A percentile compares a stretch with the other conserved stretches of the same genome.
Conservation (phyloP, 2,888 invertebrate genomes). For the Drosophila cracens region DNA sequence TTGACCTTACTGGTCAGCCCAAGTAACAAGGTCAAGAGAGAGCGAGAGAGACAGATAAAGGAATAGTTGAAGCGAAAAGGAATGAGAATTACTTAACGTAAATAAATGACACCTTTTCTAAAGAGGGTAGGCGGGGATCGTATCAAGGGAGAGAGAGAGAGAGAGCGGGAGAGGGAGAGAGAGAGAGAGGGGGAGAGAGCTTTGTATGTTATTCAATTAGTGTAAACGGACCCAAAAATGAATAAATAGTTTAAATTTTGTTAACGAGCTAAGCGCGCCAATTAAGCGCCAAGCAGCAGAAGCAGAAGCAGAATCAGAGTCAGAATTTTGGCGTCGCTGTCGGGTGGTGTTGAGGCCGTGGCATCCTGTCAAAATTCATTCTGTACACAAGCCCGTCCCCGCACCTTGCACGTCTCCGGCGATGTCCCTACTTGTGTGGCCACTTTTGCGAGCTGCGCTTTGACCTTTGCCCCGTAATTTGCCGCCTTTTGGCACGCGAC, state of each 20-base stretch:
- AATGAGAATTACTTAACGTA: slow-evolving; percentile 59
- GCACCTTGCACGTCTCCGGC: background rate
- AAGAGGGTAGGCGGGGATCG: background rate
- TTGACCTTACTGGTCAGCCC: slow-evolving; percentile 26
- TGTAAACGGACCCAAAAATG: slow-evolving; percentile 52
- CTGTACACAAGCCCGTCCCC: background rate
- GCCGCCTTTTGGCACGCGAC: slow-evolving; percentile 66
- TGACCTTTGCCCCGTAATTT: slow-evolving; percentile 69
- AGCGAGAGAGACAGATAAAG: background rate
- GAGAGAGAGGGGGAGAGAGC: background rate
- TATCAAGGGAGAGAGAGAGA: background rate
- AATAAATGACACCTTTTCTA: slow-evolving; percentile 43
- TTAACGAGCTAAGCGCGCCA: slow-evolving; percentile 81
- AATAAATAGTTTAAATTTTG: slow-evolving; percentile 73
- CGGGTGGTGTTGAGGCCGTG: slow-evolving; percentile 10
- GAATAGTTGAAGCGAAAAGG: background rate
- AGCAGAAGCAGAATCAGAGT: slow-evolving; percentile 4
- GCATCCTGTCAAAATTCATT: slow-evolving; percentile 1
- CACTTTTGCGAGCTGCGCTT: slow-evolving; percentile 49
- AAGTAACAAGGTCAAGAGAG: slow-evolving; percentile 19
- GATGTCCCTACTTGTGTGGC: slow-evolving; percentile 66
- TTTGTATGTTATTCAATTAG: slow-evolving; percentile 72
- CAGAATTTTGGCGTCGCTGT: background rate
- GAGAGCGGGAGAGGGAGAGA: background rate
- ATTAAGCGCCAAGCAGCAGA: slow-evolving; percentile 62